Evolutionary conservation across 2,797 vertebrate genomes (phyloP).

Genomic region (Lophotriccus pileatus): DNA sequence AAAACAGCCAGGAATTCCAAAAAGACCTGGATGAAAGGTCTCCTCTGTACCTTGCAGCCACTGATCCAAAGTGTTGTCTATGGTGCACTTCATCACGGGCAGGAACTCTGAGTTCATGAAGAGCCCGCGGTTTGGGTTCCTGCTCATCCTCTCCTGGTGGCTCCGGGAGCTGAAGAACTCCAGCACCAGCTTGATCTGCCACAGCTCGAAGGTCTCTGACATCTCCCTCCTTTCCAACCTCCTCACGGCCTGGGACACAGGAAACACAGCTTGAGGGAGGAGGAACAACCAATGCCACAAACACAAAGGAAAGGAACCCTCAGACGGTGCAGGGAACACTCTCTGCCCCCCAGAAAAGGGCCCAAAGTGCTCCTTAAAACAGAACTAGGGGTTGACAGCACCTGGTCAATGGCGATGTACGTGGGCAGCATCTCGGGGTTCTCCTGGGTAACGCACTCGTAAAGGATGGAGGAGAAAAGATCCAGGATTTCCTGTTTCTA

Average conservation of each 20-base stretch:
- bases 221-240: conserved; percentile 81
- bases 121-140: conserved; percentile 74
- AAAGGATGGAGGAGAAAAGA: conserved; percentile 93
- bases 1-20: neutral
- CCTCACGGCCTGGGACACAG: conserved; percentile 79
- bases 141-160: conserved; percentile 78
- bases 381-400: conserved; percentile 23
- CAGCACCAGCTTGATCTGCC: conserved; percentile 94
- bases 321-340: neutral
- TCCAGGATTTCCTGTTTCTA: conserved; percentile 87
- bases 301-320: neutral
- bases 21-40: neutral
- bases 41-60: conserved; percentile 87
- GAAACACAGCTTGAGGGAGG: neutral
- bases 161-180: conserved; percentile 89
- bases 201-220: conserved; percentile 88
- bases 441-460: conserved; percentile 96
- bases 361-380: neutral
- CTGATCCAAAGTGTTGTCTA: conserved; percentile 86
- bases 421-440: conserved; percentile 97
- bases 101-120: conserved; percentile 94
- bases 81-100: conserved; percentile 91
- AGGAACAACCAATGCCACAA: neutral
- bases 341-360: fast-evolving
- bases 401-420: conserved; percentile 95